Percentiles rank a stretch among this genome's conserved stretches.
These are phyloP conservation scores for Sarotherodon lohbergeri DNA, from an alignment of 2,113 vertebrate genomes.

Conservation along the genomic window DNA sequence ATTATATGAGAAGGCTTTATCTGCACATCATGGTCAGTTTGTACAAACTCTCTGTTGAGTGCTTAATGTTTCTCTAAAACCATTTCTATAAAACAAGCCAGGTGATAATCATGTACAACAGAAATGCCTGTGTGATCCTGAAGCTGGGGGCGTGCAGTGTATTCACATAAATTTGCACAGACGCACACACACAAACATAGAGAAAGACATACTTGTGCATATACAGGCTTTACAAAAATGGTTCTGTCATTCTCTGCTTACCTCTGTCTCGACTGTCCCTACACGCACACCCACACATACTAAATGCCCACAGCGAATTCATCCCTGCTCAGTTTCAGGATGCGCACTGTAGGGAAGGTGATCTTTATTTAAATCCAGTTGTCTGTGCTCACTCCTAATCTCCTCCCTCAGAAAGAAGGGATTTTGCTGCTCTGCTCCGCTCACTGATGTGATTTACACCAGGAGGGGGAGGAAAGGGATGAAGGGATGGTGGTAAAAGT, in stretches of 20 bases:
- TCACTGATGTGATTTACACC: constrained; percentile 55
- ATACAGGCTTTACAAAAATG: background rate
- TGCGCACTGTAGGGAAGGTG: constrained; percentile 34
- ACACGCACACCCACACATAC: background rate
- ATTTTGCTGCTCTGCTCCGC: constrained; percentile 17
- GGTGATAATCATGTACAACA: background rate
- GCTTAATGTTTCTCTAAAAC: background rate
- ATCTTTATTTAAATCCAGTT: constrained; percentile 66
- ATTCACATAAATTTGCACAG: background rate
- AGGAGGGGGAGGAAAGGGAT: background rate
- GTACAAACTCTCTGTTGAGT: background rate
- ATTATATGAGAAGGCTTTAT: background rate
- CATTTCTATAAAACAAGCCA: background rate
- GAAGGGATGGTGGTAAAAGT: constrained; percentile 27
- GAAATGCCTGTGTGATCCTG: background rate
- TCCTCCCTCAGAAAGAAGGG: constrained; percentile 48
- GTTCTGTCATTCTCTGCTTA: background rate
- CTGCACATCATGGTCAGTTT: background rate
- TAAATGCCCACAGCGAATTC: background rate
- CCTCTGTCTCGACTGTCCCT: background rate
- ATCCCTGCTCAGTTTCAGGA: constrained; percentile 16
- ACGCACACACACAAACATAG: background rate
- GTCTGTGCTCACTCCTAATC: constrained; percentile 56
- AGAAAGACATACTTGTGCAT: background rate
- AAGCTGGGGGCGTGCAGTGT: background rate